Evolutionary conservation across 1,140 invertebrate species (phyloP).

Genomic region (Marisa cornuarietis): DNA sequence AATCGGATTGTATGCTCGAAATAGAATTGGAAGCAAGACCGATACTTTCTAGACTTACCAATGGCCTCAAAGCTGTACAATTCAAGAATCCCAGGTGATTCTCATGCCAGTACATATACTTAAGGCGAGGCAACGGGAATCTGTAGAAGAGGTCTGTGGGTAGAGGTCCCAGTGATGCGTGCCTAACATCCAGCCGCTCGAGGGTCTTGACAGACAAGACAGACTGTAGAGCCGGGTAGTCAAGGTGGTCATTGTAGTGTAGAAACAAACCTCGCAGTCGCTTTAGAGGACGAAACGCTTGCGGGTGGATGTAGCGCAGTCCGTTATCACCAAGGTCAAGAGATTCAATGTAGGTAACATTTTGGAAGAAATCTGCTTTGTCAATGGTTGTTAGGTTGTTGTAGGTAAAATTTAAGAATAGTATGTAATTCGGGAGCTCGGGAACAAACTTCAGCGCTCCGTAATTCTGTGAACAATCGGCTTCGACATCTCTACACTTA

Average conservation of each 20-base stretch:
- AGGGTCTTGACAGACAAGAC: background rate
- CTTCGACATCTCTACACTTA: background rate
- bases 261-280: background rate
- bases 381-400: background rate
- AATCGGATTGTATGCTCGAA: background rate
- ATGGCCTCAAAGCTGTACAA: background rate
- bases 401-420: background rate
- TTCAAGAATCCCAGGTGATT: background rate
- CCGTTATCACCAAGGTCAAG: background rate
- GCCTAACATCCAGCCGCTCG: background rate
- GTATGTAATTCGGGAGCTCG: background rate
- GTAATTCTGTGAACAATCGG: conserved; percentile 1
- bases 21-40: background rate
- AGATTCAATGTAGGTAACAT: background rate
- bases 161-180: background rate
- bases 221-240: background rate
- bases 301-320: background rate
- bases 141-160: background rate
- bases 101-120: background rate
- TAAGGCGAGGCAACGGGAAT: background rate
- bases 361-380: background rate
- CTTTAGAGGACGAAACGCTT: background rate
- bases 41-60: background rate
- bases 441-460: conserved; percentile 1
- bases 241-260: background rate